These are phyloP conservation scores for Coecobrya sp. DNA, from an alignment of 2,888 invertebrate genomes.

Conservation along the genomic window DNA sequence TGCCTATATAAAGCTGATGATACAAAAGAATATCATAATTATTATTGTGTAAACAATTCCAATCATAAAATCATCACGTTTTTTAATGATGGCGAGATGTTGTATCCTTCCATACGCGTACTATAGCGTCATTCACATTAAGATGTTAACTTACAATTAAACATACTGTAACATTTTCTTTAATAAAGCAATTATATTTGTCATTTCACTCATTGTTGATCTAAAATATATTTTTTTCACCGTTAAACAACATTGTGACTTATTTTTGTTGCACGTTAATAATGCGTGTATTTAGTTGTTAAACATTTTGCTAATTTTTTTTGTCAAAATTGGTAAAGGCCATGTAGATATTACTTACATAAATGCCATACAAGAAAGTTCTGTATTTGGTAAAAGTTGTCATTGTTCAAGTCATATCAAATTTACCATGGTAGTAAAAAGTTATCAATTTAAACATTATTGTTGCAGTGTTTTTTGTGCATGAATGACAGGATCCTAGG, in stretches of 20 bases:
- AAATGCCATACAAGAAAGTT: slow-evolving; percentile 36
- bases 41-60: too few species aligned
- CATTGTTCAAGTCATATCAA: neutral
- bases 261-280: neutral
- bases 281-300: neutral
- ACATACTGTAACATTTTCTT: neutral
- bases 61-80: neutral
- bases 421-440: neutral
- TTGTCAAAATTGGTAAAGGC: slow-evolving; percentile 38
- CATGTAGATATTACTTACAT: slow-evolving; percentile 40
- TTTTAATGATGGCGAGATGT: neutral
- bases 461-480: neutral
- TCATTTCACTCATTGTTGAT: neutral
- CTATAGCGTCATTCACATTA: too few species aligned
- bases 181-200: neutral
- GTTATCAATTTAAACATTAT: neutral
- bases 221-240: slow-evolving; percentile 31
- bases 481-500: slow-evolving; percentile 1
- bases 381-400: slow-evolving; percentile 9
- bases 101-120: too few species aligned
- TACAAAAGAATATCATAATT: neutral
- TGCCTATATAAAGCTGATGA: neutral
- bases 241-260: slow-evolving; percentile 1
- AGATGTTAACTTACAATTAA: too few species aligned
- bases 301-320: slow-evolving; percentile 27